phyloP scores from a whole-genome alignment of 2,888 invertebrate genomes.

The Hirtodrosophila duncani region DNA sequence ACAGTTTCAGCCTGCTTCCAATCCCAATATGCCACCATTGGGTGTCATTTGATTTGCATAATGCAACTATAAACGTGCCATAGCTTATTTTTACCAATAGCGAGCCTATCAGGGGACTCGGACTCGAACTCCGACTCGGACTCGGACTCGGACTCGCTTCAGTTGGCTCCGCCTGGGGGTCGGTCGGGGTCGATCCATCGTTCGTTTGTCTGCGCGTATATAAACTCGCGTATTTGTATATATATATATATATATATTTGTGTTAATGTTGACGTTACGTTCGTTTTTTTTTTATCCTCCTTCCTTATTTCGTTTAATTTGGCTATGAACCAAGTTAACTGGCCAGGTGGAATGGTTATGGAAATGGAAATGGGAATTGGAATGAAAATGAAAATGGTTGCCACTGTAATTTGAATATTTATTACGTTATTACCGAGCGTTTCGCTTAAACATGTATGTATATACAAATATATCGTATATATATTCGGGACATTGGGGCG shows the following conservation, averaged over 20 bases:
- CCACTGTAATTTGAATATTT: slow-evolving; percentile 68
- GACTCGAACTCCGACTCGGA: too few species aligned
- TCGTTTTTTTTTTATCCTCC: slow-evolving; percentile 46
- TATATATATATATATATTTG: slow-evolving; percentile 61
- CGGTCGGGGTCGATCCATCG: slow-evolving; percentile 1
- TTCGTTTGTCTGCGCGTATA: too few species aligned
- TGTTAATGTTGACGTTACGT: slow-evolving; percentile 66
- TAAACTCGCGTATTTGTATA: background rate
- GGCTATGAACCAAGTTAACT: background rate
- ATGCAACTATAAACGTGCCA: slow-evolving; percentile 70
- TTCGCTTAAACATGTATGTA: slow-evolving; percentile 14
- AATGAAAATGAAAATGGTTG: slow-evolving; percentile 25
- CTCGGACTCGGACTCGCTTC: slow-evolving; percentile 36
- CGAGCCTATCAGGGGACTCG: slow-evolving; percentile 14
- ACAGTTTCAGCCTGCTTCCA: slow-evolving; percentile 4
- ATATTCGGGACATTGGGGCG: slow-evolving; percentile 14
- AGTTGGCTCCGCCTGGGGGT: slow-evolving; percentile 6
- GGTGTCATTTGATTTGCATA: slow-evolving; percentile 73
- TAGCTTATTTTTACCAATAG: slow-evolving; percentile 68
- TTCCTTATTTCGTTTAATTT: too few species aligned
- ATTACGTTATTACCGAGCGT: slow-evolving; percentile 62
- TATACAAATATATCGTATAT: slow-evolving; percentile 7
- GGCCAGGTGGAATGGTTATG: slow-evolving; percentile 60
- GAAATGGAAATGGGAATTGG: slow-evolving; percentile 34
- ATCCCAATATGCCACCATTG: slow-evolving; percentile 61